Evolutionary conservation across 1,140 invertebrate species (phyloP), one percentile per base, ranked within the genome.

Genomic region (Euwallacea fornicatus): DNA sequence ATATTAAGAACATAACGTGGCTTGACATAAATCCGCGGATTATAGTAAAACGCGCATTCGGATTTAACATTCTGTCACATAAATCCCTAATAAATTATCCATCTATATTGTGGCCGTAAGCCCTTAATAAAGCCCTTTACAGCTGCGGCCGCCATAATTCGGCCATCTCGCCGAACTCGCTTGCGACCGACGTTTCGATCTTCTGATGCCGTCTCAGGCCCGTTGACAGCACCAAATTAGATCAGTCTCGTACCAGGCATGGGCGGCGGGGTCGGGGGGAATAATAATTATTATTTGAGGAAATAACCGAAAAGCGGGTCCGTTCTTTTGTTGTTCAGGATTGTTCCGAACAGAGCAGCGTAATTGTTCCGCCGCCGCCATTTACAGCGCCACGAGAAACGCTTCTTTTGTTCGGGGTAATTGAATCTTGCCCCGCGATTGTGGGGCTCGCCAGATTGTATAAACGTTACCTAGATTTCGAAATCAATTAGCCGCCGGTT

Each of bases 321-420:
- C 54, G 62, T 64, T 65, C 70, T 66, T 72, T 66, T 72, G 64
- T 60, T 54, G 70, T 66, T 33, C 55, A 8, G 42, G 46, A 69
- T 69, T 66, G 69, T 66, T 72, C 61, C 15, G 62, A 67, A 75
- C 63, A 54, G 59, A 70, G 74, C 62, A 68, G 69, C 74, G 75
- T 73, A 76, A 77, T 78, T 76, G 76, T 78, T 77, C 75, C 65
- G 66, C 76, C 67, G 69, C 74, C 76, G 77, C 76, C 77, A 78
- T 78, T 78, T 78, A 75, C 77, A 76, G 76, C 59, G 42, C 59
- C 68, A 65, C 42, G 73, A 76, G 76, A 71, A 76, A 77, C 72
- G 76, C 72, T 78, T 78, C 78, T 79, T 79, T 79, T 79, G 78
- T 79, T 77, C 73, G 72, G 73, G 76, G 73, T 79, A 79, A 79